Evolutionary conservation across 2,888 invertebrate species (phyloP).

Genomic region (Cecidostiba fungosa): DNA sequence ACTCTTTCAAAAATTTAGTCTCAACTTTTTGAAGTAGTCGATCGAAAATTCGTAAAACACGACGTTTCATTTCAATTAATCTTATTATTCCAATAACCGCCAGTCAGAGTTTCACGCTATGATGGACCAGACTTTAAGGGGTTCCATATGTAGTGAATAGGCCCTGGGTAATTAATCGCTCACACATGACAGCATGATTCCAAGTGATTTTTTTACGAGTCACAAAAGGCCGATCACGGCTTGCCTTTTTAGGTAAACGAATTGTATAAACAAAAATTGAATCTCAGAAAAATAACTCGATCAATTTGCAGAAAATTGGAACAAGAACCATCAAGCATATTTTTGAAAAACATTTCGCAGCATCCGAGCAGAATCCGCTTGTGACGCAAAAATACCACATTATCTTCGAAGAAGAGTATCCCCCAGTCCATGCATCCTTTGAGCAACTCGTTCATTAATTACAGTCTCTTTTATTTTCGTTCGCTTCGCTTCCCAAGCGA

Average conservation of each 20-base stretch:
- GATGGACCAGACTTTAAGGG: neutral
- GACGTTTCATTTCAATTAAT: too few species aligned
- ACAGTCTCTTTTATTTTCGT: constrained; percentile 67
- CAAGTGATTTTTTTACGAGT: constrained; percentile 43
- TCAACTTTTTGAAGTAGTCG: too few species aligned
- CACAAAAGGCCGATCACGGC: constrained; percentile 21
- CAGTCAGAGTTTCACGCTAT: neutral
- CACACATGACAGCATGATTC: constrained; percentile 31
- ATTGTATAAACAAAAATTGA: neutral
- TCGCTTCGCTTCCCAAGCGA: constrained; percentile 62
- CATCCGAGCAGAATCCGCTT: too few species aligned
- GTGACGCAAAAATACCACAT: too few species aligned
- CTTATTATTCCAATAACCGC: neutral
- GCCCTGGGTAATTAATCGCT: constrained; percentile 52
- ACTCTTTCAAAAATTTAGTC: too few species aligned
- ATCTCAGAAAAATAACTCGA: too few species aligned
- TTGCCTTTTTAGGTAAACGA: neutral
- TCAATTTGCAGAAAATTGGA: too few species aligned
- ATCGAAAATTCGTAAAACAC: too few species aligned
- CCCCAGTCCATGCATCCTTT: constrained; percentile 13
- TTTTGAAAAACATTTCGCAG: constrained; percentile 31
- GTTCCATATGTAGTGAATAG: neutral
- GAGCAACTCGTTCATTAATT: constrained; percentile 66
- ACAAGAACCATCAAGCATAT: too few species aligned
- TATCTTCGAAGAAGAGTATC: too few species aligned